Evolutionary conservation across 2,113 vertebrate genomes (phyloP).

Genomic region (Azemiops feae): DNA sequence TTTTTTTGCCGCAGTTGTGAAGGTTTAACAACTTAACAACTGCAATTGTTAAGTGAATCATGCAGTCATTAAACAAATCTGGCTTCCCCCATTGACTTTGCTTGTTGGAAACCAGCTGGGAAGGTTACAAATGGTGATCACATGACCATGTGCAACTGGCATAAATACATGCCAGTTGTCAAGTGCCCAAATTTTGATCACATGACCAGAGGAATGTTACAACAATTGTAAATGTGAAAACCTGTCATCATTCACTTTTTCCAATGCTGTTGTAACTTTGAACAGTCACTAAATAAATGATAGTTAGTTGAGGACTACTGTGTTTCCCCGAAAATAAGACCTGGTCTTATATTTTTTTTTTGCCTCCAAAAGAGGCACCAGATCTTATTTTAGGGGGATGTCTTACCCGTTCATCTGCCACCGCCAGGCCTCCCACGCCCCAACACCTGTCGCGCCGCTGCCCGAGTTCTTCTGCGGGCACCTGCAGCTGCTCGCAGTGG

Average conservation of each 20-base stretch:
- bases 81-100: neutral
- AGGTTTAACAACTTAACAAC: neutral
- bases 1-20: neutral
- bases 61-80: neutral
- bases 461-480: too few species aligned
- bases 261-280: neutral
- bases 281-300: neutral
- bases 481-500: too few species aligned
- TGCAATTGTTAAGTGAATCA: neutral
- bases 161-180: neutral
- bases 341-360: too few species aligned
- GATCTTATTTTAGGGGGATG: too few species aligned
- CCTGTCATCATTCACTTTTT: neutral
- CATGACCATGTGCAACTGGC: neutral
- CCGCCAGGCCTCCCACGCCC: too few species aligned
- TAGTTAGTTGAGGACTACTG: too few species aligned
- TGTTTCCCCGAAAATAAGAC: too few species aligned
- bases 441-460: too few species aligned
- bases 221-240: neutral
- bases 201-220: neutral
- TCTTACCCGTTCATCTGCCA: too few species aligned
- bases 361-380: too few species aligned
- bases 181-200: neutral
- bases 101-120: neutral
- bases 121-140: neutral